Percentiles rank a stretch among this genome's conserved stretches.
Conservation (phyloP, 2,113 vertebrate genomes). For the Notarius lentiginosus region DNA sequence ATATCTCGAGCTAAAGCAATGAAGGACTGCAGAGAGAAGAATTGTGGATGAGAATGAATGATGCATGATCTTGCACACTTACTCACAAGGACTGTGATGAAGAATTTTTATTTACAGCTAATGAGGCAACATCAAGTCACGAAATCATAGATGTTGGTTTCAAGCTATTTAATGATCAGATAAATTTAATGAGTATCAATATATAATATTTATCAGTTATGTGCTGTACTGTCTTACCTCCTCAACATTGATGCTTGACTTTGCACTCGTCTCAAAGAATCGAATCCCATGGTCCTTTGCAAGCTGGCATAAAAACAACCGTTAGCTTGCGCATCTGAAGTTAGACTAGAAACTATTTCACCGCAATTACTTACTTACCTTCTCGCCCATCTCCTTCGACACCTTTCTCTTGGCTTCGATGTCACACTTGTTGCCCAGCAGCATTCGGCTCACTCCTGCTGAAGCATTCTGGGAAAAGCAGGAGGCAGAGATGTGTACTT, state of each 20-base stretch:
- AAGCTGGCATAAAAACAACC: conserved; percentile 71
- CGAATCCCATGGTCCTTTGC: conserved; percentile 88
- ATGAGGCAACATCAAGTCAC: not conserved
- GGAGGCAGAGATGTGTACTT: conserved; percentile 34
- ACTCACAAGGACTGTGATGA: not conserved
- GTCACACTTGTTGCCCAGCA: conserved; percentile 93
- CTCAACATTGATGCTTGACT: conserved; percentile 78
- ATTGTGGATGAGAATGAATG: not conserved
- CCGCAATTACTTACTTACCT: conserved; percentile 71
- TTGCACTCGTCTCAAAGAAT: conserved; percentile 94
- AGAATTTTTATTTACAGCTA: not conserved
- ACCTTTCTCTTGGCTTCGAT: conserved; percentile 87
- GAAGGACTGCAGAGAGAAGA: conserved; percentile 75
- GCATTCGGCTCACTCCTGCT: conserved; percentile 83
- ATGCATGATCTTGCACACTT: not conserved
- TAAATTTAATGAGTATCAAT: not conserved
- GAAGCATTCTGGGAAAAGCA: conserved; percentile 81
- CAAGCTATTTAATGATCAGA: not conserved
- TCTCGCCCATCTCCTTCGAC: conserved; percentile 80
- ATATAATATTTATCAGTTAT: not conserved
- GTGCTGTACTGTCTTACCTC: conserved; percentile 64
- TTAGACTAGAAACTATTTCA: not conserved
- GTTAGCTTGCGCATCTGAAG: not conserved
- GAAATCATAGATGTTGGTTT: not conserved
- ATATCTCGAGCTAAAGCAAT: conserved; percentile 83